Percentiles rank a stretch among this genome's conserved stretches.
Evolutionary conservation across 2,797 vertebrate genomes (phyloP).

Genomic region (Cheirogaleus major): DNA sequence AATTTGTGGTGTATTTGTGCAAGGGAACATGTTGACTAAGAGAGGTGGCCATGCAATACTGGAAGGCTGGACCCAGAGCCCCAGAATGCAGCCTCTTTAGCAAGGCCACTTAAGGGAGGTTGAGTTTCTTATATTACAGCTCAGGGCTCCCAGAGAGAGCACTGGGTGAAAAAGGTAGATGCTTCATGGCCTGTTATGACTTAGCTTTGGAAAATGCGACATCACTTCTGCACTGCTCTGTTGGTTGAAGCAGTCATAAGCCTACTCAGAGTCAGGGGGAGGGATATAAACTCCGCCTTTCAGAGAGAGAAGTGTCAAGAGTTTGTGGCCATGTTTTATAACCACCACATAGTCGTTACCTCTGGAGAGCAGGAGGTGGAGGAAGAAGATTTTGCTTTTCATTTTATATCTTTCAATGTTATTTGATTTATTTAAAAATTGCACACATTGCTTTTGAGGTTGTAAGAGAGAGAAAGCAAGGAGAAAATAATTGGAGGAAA

Average conservation of each 20-base stretch:
- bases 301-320: background rate
- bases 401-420: background rate
- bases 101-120: background rate
- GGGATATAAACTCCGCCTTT: background rate
- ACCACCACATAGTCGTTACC: background rate
- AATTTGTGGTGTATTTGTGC: background rate
- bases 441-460: background rate
- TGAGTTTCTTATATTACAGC: background rate
- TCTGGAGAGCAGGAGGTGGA: background rate
- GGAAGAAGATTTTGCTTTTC: background rate
- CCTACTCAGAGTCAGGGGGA: background rate
- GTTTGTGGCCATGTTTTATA: background rate
- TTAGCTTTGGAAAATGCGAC: background rate
- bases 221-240: background rate
- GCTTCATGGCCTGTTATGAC: background rate
- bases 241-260: background rate
- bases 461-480: background rate
- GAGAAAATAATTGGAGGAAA: background rate
- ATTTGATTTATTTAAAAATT: constrained; percentile 11
- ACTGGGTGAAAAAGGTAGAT: background rate
- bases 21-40: background rate
- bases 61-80: background rate
- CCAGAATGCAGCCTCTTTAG: background rate
- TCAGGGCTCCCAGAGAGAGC: background rate
- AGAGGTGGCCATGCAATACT: background rate